phyloP scores from a whole-genome alignment of 2,888 invertebrate species.

The Oligia latruncula region DNA sequence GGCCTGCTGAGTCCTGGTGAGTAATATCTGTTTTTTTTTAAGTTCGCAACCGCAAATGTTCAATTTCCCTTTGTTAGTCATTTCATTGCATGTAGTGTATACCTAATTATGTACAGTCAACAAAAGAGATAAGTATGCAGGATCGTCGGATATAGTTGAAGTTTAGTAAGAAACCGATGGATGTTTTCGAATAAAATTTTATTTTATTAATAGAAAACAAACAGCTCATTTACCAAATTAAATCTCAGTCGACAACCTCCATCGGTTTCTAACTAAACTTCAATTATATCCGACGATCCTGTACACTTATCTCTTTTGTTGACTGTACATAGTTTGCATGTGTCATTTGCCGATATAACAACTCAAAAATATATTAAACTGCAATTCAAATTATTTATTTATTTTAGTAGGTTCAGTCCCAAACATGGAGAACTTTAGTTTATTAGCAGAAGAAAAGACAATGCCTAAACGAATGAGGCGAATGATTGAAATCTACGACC shows the following conservation, averaged over 20 bases:
- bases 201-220: too few species aligned
- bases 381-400: background rate
- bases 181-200: too few species aligned
- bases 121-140: too few species aligned
- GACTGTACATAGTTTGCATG: background rate
- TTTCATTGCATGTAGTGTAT: background rate
- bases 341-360: constrained; percentile 20
- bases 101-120: too few species aligned
- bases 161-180: too few species aligned
- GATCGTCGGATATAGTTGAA: too few species aligned
- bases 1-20: constrained; percentile 33
- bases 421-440: background rate
- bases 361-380: background rate
- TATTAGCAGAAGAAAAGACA: background rate
- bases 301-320: too few species aligned
- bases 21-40: constrained; percentile 19
- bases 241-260: too few species aligned
- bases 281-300: too few species aligned
- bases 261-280: too few species aligned
- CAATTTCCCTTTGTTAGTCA: constrained; percentile 2
- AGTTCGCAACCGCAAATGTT: constrained; percentile 19
- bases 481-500: background rate
- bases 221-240: too few species aligned
- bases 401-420: background rate
- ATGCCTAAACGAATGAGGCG: background rate